Evolutionary conservation across 2,888 invertebrate genomes (phyloP), one percentile per base, ranked within the genome.

Genomic region (Aphrophora alni): DNA sequence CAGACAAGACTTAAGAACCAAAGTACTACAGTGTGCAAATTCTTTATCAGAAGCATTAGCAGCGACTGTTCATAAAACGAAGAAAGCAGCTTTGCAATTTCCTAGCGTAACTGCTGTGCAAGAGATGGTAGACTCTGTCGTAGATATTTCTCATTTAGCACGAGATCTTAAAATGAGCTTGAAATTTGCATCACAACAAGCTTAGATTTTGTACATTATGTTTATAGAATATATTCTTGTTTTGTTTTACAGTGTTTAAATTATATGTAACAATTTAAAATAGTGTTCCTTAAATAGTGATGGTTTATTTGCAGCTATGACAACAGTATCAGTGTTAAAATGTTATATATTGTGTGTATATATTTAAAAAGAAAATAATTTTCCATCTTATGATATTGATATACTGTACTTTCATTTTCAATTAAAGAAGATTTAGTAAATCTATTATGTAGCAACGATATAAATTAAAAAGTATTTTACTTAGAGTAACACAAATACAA

Each of bases 121-220:
- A 85, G 95, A 95, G 85, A 98, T 98, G 98, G 96, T 98, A 7
- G 97, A 97, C 87, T 93, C 96, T 5, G 95, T 98, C 44, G 93
- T 96, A 28, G 93, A 94, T 84, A 93, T 98, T 68, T 97, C 97
- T 0, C 94, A 94, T 85, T 90, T 95, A 78, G 97, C 97, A 12
- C 26, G 81, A 8, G 81, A 81, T 26, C 21, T 81, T 8, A 81
- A 81, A 33, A 81, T 81, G 81, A 78, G 78, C n/a, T 59, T 81
- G 38, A 77, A 74, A 10, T n/a, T 77, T 0, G 75, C 81, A n/a
- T 24, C 74, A 21, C 81, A 81, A 44, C n/a, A n/a, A 8, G 4
- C 59, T 59, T 59, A 59, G 21, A 21, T 21, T 8, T 33, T 5
- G 33, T 59, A 21, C n/a, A n/a, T n/a, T n/a, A 8, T 21, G 21